Evolutionary conservation across 1,140 invertebrate species (phyloP).

Genomic region (Macrotrachela quadricornifera): DNA sequence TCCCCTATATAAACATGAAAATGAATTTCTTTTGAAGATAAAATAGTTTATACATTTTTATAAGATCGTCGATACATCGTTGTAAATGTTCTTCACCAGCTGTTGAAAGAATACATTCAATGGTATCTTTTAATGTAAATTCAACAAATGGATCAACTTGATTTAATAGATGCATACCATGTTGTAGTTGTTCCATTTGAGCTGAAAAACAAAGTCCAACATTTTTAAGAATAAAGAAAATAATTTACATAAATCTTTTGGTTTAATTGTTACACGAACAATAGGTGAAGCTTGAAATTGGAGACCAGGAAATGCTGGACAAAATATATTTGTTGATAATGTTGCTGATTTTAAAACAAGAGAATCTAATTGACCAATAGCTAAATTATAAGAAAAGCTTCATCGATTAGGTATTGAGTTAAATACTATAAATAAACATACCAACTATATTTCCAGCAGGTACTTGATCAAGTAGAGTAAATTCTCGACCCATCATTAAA

Average conservation of each 20-base stretch:
- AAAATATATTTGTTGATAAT: conserved; percentile 55
- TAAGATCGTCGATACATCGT: conserved; percentile 67
- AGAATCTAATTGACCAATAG: conserved; percentile 64
- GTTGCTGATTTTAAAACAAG: conserved; percentile 72
- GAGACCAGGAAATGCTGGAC: conserved; percentile 68
- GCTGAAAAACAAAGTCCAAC: conserved; percentile 18
- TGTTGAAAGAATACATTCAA: conserved; percentile 82
- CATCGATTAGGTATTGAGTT: background rate
- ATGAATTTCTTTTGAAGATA: background rate
- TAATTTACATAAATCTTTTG: conserved; percentile 45
- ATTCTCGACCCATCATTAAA: conserved; percentile 74
- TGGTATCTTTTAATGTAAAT: conserved; percentile 68
- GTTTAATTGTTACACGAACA: conserved; percentile 77
- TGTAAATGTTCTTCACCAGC: conserved; percentile 92
- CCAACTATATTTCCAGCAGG: conserved; percentile 70
- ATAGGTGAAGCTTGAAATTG: conserved; percentile 61
- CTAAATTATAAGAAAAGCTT: conserved; percentile 21
- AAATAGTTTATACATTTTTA: conserved; percentile 29
- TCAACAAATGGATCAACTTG: conserved; percentile 79
- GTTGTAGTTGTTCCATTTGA: conserved; percentile 55
- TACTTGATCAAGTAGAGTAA: conserved; percentile 53
- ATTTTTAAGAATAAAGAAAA: background rate
- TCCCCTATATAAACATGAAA: background rate
- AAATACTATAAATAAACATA: conserved; percentile 11
- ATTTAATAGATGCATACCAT: conserved; percentile 56